Base-by-base conservation (phyloP, 2,113 vertebrate species). In the Cryptomyrus ogoouensis region DNA sequence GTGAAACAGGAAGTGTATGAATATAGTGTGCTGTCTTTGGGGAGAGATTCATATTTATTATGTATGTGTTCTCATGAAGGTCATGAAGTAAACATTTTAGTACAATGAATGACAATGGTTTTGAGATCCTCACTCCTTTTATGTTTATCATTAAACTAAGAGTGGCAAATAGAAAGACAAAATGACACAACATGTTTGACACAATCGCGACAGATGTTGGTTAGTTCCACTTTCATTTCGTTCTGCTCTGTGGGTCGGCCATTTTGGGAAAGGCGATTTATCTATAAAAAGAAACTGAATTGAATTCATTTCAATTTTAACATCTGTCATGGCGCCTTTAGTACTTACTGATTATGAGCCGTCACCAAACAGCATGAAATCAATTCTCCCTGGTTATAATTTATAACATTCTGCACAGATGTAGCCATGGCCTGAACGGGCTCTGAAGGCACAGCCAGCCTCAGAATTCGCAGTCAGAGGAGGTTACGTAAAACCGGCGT, bases 41-140 rank as follows among this genome's bases (percentile, higher is more conserved):
- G 89, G 88, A 91, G 91, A 92, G 88, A 91, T 93, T 91, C 91
- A 90, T 92, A 90, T 85, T 85, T 91, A 92, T 87, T 91, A 92
- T 90, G 90, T 87, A 77, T 92, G 2, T 49, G 17, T 56, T 50
- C 52, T 83, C 42, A 84, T 84, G 52, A 86, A 74, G 9, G 0
- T 88, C 92, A 91, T 92, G 8, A 89, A 93, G 91, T 91, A 91
- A 93, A 93, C 83, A 91, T 58, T 3, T 35, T 89, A 83, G 87
- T 88, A 88, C 42, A 49, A 77, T 89, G 83, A 49, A 86, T 56
- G 84, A n/a, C 83, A 56, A 31, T 70, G n/a, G 62, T 70, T 70
- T 27, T 27, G 62, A 70, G 31, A 31, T 66, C 62, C n/a, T 31
- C n/a, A 31, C 62, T 70, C 10, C n/a, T 31, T 66, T 70, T 70